Evolutionary conservation across 2,113 vertebrate genomes (phyloP).

Genomic region (Phylloscopus whistleri): DNA sequence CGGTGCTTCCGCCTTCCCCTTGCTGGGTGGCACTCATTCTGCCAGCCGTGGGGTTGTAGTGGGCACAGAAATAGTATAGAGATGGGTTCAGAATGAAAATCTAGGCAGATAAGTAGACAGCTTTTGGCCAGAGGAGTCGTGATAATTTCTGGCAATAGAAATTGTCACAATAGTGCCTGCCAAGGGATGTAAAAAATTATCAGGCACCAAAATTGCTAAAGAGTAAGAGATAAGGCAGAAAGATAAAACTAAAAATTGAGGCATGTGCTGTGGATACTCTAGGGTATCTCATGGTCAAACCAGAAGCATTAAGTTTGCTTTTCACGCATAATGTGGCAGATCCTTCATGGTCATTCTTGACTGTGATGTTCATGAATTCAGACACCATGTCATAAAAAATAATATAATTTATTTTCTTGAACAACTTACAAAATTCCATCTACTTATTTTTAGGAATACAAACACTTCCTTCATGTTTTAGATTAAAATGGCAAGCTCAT

Average conservation of each 20-base stretch:
- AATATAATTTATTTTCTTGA: background rate
- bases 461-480: conserved; percentile 1
- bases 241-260: background rate
- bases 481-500: conserved; percentile 26
- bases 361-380: background rate
- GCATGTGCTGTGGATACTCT: fast-evolving
- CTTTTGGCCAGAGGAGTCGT: background rate
- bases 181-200: background rate
- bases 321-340: background rate
- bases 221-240: background rate
- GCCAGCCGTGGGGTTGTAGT: background rate
- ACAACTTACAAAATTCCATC: background rate
- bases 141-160: background rate
- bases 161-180: background rate
- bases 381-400: background rate
- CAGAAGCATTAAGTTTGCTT: background rate
- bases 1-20: fast-evolving
- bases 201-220: background rate
- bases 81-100: background rate
- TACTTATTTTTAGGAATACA: background rate
- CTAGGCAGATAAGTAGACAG: background rate
- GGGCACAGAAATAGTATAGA: background rate
- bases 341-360: background rate
- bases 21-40: background rate
- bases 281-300: background rate